Base-by-base conservation (phyloP, 2,113 vertebrate genomes). In the Sterrhoptilus dennistouni region DNA sequence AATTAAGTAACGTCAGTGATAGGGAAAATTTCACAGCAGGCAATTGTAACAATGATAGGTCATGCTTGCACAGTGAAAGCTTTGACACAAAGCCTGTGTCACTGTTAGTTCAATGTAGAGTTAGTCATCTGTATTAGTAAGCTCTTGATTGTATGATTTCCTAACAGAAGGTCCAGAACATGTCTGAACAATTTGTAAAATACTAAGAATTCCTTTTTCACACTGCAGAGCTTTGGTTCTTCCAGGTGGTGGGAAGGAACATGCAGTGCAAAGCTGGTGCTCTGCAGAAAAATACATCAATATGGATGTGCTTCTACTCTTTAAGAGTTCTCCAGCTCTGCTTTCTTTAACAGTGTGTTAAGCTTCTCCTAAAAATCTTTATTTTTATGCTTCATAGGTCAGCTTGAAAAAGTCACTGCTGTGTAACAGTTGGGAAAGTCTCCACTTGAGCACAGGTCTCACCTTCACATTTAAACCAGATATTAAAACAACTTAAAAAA, bases 161-260 rank as follows among this genome's bases (percentile, higher is more conserved):
- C 60, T 94, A 95, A 93, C 59, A 93, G 92, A 93, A 87, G 49
- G 71, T 70, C 29, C 33, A 83, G 84, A 53, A 88, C 94, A 75
- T 84, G 97, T 92, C 95, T 94, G 91, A 93, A 96, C 94, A 90
- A 36, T 83, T 90, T 90, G 76, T 88, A 68, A 90, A 96, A 95
- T 86, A 93, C 47, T 36, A 11, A 94, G 29, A 94, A 96, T 87
- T 91, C 88, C 75, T 86, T 92, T 71, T 95, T 38, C 79, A 92
- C 6, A 15, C 60, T 94, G 75, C 54, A 79, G 61, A 95, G 61
- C 69, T 69, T 63, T 71, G 47, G 14, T 36, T 88, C 14, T 93
- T 93, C 80, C 87, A 82, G 60, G 47, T 96, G 79, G 69, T 5
- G 15, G 82, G 75, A 92, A 64, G 50, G 68, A 96, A 90, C 89